A percentile compares a stretch with the other conserved stretches of the same genome.
Conservation (phyloP, 2,113 vertebrate species). For the Sula dactylatra region DNA sequence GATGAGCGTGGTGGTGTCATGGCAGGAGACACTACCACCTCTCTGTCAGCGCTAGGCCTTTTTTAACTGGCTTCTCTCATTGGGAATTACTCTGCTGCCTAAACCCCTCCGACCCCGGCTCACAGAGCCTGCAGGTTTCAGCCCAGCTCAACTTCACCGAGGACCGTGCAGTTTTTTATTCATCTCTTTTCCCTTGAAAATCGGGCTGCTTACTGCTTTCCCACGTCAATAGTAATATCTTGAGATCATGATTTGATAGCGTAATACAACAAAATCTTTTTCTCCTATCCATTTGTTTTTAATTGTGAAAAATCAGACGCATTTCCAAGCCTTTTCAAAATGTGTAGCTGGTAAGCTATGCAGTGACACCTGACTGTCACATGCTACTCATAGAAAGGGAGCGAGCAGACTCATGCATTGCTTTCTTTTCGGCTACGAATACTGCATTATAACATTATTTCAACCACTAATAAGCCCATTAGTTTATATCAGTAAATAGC, state of each 20-base stretch:
- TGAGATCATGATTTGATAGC: fast-evolving
- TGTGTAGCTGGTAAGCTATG: fast-evolving
- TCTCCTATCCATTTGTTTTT: background rate
- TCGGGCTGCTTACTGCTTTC: fast-evolving
- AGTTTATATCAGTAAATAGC: conserved; percentile 39
- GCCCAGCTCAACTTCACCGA: background rate
- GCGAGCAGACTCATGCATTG: background rate
- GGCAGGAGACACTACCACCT: background rate
- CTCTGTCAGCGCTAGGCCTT: fast-evolving
- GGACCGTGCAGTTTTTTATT: fast-evolving
- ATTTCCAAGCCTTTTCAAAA: background rate
- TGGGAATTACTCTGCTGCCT: fast-evolving
- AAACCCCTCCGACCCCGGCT: fast-evolving
- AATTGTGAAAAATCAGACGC: background rate
- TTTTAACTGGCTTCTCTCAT: background rate
- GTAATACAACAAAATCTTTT: background rate
- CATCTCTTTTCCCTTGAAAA: background rate
- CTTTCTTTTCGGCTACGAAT: background rate
- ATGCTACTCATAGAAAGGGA: background rate
- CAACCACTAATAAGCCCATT: conserved; percentile 49
- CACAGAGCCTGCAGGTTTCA: background rate
- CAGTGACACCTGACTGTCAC: fast-evolving
- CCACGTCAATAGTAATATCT: fast-evolving
- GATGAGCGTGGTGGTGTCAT: fast-evolving
- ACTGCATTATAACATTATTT: background rate